Evolutionary conservation across 2,113 vertebrate species (phyloP), one percentile per base, ranked within the genome.

Genomic region (Rallus limicola): DNA sequence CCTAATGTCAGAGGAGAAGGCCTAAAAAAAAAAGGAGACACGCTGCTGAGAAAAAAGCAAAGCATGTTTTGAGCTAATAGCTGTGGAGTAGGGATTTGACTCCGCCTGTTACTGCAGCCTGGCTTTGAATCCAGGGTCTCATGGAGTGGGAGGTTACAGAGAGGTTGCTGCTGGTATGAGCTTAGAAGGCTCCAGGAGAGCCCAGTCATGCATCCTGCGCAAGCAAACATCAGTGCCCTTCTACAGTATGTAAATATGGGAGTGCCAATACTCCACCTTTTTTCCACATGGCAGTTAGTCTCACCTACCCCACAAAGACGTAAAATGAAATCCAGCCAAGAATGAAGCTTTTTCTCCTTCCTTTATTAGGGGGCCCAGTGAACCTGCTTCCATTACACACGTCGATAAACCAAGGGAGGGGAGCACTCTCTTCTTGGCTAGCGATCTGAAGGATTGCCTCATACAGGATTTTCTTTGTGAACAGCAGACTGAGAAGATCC

Each of bases 231-330:
- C 21, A 13, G 58, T 86, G 86, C 94, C 91, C 76, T 96, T 80
- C 88, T 71, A 28, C 29, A 13, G 79, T 89, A 62, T 87, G 96
- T 87, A 95, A 96, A 96, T 92, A 96, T 88, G 85, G 96, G 96
- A 88, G 95, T 2, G 97, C 90, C 96, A 67, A 36, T 72, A 82
- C 76, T 80, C 88, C 93, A 65, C 97, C 97, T 92, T 88, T 74
- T 55, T 56, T 85, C 86, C 82, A 92, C 88, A 89, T 20, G 69
- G 69, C 89, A 90, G 52, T 40, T 79, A 33, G 50, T 69, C 78
- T 93, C 88, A 92, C 90, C 84, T 82, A 42, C 55, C 77, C 42
- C 60, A 93, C 79, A 92, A 48, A 72, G 60, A 62, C 3, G 2
- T 52, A 44, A 82, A 95, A 78, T 12, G 0, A 82, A 82, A 93